Evolutionary conservation across 2,797 vertebrate genomes (phyloP).

Genomic region (Sitta carolinensis): DNA sequence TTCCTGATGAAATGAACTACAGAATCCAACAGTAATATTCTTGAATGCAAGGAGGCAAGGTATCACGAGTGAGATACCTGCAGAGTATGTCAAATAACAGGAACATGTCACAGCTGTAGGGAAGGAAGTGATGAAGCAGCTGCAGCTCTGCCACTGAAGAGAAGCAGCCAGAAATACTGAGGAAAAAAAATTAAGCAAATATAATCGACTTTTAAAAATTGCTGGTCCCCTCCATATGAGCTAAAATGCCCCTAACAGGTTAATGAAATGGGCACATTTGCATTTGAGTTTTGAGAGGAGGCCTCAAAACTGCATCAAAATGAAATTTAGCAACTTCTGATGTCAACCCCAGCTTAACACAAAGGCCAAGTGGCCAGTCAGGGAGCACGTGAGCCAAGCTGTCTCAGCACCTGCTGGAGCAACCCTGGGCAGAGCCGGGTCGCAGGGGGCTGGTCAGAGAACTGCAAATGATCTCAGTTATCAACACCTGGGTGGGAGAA

Average conservation of each 20-base stretch:
- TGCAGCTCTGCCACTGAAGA: neutral
- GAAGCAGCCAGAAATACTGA: neutral
- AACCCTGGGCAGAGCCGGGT: neutral
- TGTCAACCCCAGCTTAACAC: neutral
- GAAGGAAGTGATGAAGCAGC: neutral
- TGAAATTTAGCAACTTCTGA: neutral
- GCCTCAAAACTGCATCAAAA: neutral
- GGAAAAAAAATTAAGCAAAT: neutral
- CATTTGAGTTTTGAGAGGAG: neutral
- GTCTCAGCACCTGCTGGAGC: neutral
- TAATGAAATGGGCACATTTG: neutral
- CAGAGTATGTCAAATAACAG: neutral
- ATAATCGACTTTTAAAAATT: neutral
- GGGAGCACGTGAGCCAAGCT: neutral
- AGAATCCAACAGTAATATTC: neutral
- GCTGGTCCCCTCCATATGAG: neutral
- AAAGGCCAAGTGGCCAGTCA: neutral
- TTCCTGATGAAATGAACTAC: neutral
- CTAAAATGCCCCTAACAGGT: neutral
- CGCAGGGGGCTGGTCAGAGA: neutral
- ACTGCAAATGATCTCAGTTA: neutral
- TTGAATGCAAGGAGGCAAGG: neutral
- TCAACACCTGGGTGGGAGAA: neutral
- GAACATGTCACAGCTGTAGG: neutral
- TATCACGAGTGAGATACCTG: neutral